Conservation (phyloP, 2,888 invertebrate species). For the Periphyllus acericola region DNA sequence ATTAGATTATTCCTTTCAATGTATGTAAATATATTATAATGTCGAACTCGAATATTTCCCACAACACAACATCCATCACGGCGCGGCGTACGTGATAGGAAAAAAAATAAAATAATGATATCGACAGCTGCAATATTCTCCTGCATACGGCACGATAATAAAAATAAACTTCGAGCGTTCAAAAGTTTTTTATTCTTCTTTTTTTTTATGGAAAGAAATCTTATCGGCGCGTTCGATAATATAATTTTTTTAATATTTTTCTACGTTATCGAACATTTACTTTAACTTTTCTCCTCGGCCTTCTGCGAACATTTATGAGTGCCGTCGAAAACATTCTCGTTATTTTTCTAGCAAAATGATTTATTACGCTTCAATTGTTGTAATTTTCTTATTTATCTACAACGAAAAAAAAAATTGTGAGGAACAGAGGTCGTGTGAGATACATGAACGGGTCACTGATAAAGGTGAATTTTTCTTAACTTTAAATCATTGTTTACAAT, state of each 20-base stretch:
- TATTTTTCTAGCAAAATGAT: not conserved
- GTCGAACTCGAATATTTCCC: not conserved
- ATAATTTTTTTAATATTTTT: not conserved
- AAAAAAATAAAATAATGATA: not conserved
- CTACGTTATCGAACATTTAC: not conserved
- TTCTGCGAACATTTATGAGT: not conserved
- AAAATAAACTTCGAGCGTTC: not conserved
- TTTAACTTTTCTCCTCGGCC: not conserved
- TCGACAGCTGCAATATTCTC: not conserved
- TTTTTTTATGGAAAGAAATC: not conserved
- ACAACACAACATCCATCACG: not conserved
- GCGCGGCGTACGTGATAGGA: not conserved
- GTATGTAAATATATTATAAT: not conserved
- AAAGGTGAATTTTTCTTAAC: no score
- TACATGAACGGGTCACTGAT: no score
- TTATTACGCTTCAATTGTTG: no score
- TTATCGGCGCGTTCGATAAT: not conserved
- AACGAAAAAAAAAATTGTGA: no score
- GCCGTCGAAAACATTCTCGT: not conserved
- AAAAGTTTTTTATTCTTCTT: not conserved
- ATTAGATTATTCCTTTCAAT: not conserved
- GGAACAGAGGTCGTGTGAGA: no score
- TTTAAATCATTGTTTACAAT: no score
- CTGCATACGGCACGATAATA: not conserved
- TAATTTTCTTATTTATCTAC: no score